Conservation (phyloP, 2,797 vertebrate species). For the Tokudaia tokunoshimensis region DNA sequence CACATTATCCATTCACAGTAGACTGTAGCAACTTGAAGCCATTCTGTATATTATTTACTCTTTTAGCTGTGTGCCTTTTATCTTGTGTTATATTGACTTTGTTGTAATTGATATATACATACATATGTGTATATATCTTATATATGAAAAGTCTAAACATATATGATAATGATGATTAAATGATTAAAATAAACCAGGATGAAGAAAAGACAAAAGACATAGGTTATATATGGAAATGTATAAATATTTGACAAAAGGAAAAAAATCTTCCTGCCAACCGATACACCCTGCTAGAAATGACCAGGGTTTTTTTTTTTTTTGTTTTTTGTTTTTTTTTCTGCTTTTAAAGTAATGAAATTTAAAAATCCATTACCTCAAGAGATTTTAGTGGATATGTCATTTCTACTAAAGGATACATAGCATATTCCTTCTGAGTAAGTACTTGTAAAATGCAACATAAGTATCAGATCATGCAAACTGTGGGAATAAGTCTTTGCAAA, state of each 20-base stretch:
- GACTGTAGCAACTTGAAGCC: constrained; percentile 56
- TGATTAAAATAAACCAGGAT: constrained; percentile 80
- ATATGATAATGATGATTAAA: not conserved
- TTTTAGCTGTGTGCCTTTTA: constrained; percentile 85
- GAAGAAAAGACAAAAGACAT: constrained; percentile 83
- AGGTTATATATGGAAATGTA: constrained; percentile 85
- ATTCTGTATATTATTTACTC: constrained; percentile 79
- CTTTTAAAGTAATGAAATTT: constrained; percentile 81
- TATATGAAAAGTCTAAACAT: not conserved
- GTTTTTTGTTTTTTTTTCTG: constrained; percentile 79
- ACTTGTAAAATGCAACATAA: constrained; percentile 77
- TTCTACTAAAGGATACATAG: constrained; percentile 13
- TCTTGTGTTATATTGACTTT: constrained; percentile 81
- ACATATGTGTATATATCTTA: constrained; percentile 71
- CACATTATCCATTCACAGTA: constrained; percentile 49
- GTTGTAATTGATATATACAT: not conserved
- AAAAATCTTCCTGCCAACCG: constrained; percentile 85
- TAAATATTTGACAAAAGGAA: constrained; percentile 83
- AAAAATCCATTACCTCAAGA: constrained; percentile 87
- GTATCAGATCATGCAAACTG: constrained; percentile 55
- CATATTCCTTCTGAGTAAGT: constrained; percentile 82
- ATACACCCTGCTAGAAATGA: constrained; percentile 87
- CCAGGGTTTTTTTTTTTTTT: constrained; percentile 22
- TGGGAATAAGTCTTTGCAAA: constrained; percentile 73
- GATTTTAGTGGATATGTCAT: constrained; percentile 75